Evolutionary conservation across 1,140 invertebrate species (phyloP).

Genomic region (Leptinotarsa texana): DNA sequence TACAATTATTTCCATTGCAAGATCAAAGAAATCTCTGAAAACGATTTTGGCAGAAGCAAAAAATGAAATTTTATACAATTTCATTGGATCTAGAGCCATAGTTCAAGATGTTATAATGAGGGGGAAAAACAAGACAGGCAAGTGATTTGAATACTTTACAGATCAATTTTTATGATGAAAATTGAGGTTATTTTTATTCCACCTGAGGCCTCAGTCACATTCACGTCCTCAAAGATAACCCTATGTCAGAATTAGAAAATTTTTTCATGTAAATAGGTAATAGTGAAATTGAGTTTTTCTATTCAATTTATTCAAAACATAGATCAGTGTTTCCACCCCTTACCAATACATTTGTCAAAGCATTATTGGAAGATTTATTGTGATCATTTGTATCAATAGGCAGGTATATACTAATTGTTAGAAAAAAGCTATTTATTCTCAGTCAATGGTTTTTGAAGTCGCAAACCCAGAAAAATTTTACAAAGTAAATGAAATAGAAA

Average conservation of each 20-base stretch:
- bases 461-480: too few species aligned
- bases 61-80: constrained; percentile 60
- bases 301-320: neutral
- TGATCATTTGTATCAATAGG: too few species aligned
- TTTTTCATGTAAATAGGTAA: neutral
- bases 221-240: too few species aligned
- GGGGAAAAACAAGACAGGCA: constrained; percentile 62
- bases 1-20: constrained; percentile 44
- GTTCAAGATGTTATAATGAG: constrained; percentile 59
- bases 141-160: constrained; percentile 35
- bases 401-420: too few species aligned
- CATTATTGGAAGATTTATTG: too few species aligned
- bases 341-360: too few species aligned
- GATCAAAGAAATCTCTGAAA: constrained; percentile 47
- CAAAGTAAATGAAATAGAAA: too few species aligned
- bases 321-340: neutral
- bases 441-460: too few species aligned
- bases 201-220: neutral
- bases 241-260: constrained; percentile 8
- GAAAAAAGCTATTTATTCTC: too few species aligned
- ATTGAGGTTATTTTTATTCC: neutral
- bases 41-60: constrained; percentile 54
- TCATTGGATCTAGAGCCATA: constrained; percentile 58
- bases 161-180: neutral
- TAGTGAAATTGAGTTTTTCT: constrained; percentile 7